These are phyloP conservation scores for Phalanger gymnotis DNA, from an alignment of 2,797 vertebrate genomes.

Conservation along the genomic window DNA sequence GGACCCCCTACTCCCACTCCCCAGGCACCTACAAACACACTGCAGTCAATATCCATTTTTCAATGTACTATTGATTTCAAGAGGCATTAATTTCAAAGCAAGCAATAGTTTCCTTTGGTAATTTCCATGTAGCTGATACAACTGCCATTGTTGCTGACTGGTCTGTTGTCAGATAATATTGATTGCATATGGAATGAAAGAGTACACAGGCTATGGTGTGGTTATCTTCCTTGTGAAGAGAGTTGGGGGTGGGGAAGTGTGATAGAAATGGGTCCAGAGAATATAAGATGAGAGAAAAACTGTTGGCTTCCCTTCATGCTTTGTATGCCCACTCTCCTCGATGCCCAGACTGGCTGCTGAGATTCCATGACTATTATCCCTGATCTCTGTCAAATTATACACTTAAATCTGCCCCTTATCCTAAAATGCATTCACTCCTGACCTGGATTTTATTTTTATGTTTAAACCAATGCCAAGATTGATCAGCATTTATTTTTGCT, in stretches of 20 bases:
- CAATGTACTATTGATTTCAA: conserved; percentile 85
- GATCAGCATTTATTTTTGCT: neutral
- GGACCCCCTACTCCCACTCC: neutral
- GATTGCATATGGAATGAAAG: conserved; percentile 77
- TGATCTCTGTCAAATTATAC: neutral
- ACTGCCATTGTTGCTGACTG: conserved; percentile 82
- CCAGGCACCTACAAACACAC: conserved; percentile 57
- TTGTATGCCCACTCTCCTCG: neutral
- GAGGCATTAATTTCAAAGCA: conserved; percentile 85
- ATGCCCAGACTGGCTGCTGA: neutral
- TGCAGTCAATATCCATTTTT: conserved; percentile 85
- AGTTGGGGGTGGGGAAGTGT: conserved; percentile 4
- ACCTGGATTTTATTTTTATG: conserved; percentile 37
- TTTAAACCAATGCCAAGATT: neutral
- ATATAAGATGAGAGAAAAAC: conserved; percentile 48
- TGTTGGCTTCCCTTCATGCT: neutral
- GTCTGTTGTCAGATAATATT: conserved; percentile 83
- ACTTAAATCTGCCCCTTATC: conserved; percentile 4
- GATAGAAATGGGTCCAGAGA: neutral
- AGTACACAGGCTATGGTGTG: conserved; percentile 59
- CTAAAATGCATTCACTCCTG: conserved; percentile 1
- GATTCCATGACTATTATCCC: neutral
- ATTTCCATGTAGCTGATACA: conserved; percentile 84
- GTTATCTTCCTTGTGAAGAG: conserved; percentile 44
- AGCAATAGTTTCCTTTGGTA: conserved; percentile 84